Conservation (phyloP, 2,888 invertebrate genomes). For the Alloplasta piceator region DNA sequence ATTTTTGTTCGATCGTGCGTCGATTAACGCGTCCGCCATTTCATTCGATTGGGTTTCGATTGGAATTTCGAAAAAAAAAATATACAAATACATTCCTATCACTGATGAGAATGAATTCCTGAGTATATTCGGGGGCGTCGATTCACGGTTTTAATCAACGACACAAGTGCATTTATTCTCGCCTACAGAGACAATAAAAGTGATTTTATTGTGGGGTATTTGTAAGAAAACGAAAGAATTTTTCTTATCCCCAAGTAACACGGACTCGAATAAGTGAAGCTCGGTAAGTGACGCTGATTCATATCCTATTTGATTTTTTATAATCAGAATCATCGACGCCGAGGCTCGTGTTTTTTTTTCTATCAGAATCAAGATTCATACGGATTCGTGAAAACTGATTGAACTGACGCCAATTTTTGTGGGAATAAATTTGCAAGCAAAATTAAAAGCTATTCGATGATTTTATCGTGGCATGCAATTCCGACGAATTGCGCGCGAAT, state of each 20-base stretch:
- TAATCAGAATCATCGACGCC: background rate
- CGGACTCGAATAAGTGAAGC: slow-evolving; percentile 45
- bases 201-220: slow-evolving; percentile 57
- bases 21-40: background rate
- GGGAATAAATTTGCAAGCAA: too few relatives aligned
- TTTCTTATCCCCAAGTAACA: slow-evolving; percentile 1
- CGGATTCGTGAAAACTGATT: too few relatives aligned
- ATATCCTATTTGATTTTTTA: background rate
- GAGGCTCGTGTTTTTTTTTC: background rate
- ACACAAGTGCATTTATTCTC: slow-evolving; percentile 49
- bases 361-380: too few relatives aligned
- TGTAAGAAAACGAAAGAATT: background rate
- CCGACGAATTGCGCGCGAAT: too few relatives aligned
- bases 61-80: background rate
- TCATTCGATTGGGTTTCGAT: too few relatives aligned
- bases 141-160: slow-evolving; percentile 14
- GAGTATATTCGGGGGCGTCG: background rate
- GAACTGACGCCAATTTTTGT: too few relatives aligned
- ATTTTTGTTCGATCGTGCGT: slow-evolving; percentile 27
- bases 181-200: slow-evolving; percentile 50
- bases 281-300: slow-evolving; percentile 51
- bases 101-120: background rate
- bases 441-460: too few relatives aligned
- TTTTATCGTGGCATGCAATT: too few relatives aligned
- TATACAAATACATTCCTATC: background rate